Evolutionary conservation across 2,888 invertebrate genomes (phyloP).

Genomic region (Scaptomyza flava): DNA sequence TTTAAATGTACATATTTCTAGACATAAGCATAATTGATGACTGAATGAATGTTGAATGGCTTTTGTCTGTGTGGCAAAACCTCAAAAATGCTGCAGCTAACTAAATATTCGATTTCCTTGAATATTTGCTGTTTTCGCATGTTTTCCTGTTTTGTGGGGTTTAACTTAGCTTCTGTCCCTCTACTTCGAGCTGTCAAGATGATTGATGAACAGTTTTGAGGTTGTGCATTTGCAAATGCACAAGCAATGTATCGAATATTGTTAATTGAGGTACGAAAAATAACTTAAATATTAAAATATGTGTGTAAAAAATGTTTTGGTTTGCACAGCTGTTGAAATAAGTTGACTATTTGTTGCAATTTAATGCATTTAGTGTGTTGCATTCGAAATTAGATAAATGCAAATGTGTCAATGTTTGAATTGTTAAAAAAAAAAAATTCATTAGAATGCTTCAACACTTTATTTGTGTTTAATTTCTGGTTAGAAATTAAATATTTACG

Average conservation of each 20-base stretch:
- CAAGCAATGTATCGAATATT: slow-evolving; percentile 13
- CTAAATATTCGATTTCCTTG: slow-evolving; percentile 38
- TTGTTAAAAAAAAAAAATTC: slow-evolving; percentile 21
- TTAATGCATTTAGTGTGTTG: slow-evolving; percentile 26
- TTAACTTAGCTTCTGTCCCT: background rate
- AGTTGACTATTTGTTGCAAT: slow-evolving; percentile 21
- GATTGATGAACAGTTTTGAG: slow-evolving; percentile 62
- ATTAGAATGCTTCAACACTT: slow-evolving; percentile 50
- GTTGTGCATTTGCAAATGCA: slow-evolving; percentile 16
- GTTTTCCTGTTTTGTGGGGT: slow-evolving; percentile 2
- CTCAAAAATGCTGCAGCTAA: slow-evolving; percentile 49
- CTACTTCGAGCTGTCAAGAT: slow-evolving; percentile 13
- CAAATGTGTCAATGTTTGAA: slow-evolving; percentile 18
- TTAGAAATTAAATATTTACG: slow-evolving; percentile 40
- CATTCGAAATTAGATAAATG: slow-evolving; percentile 37
- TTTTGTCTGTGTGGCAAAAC: slow-evolving; percentile 42
- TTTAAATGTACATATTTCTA: background rate
- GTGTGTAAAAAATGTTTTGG: background rate
- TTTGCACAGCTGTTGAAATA: slow-evolving; percentile 13
- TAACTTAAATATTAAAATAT: slow-evolving; percentile 26
- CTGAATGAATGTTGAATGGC: slow-evolving; percentile 20
- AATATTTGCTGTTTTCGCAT: slow-evolving; percentile 31
- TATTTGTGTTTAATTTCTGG: background rate
- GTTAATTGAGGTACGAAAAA: slow-evolving; percentile 49
- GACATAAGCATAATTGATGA: slow-evolving; percentile 51